Base-by-base conservation (phyloP, 1,140 invertebrate genomes). In the Gonatopus flavifemur region DNA sequence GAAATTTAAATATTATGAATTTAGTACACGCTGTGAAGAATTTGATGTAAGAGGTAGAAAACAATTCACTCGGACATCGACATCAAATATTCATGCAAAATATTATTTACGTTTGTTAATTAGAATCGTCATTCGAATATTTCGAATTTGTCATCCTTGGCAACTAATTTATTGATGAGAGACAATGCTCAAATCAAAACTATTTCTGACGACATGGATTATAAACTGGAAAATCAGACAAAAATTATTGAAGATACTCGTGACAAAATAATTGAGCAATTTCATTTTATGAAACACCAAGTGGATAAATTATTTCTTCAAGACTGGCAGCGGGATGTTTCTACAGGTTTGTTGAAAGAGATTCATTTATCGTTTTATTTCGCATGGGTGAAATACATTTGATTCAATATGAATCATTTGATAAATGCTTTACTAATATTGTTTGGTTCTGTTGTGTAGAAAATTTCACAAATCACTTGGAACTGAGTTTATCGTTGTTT, bases 341-440 rank as follows among this genome's bases (percentile, higher is more conserved):
- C 82, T 39, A 83, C 82, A 57, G 83, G 83, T 81, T 33, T 38
- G 6, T 31, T 9, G n/a, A n/a, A n/a, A n/a, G n/a, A n/a, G n/a
- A n/a, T n/a, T n/a, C n/a, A n/a, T n/a, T n/a, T n/a, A n/a, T 33
- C 20, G 0, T 7, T 24, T 6, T 3, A 16, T 28, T 24, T 35
- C n/a, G n/a, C n/a, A 39, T 32, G 2, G n/a, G n/a, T n/a, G n/a
- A n/a, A n/a, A n/a, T n/a, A n/a, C n/a, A n/a, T n/a, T n/a, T n/a
- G n/a, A n/a, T n/a, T n/a, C n/a, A n/a, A n/a, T n/a, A n/a, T n/a
- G n/a, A n/a, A n/a, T n/a, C n/a, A n/a, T n/a, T n/a, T n/a, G n/a
- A n/a, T n/a, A n/a, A n/a, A n/a, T n/a, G n/a, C n/a, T n/a, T n/a
- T n/a, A n/a, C n/a, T n/a, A n/a, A n/a, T n/a, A n/a, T n/a, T n/a